These are phyloP conservation scores for Papilio glaucus DNA, from an alignment of 1,140 invertebrate species.

Conservation along the genomic window DNA sequence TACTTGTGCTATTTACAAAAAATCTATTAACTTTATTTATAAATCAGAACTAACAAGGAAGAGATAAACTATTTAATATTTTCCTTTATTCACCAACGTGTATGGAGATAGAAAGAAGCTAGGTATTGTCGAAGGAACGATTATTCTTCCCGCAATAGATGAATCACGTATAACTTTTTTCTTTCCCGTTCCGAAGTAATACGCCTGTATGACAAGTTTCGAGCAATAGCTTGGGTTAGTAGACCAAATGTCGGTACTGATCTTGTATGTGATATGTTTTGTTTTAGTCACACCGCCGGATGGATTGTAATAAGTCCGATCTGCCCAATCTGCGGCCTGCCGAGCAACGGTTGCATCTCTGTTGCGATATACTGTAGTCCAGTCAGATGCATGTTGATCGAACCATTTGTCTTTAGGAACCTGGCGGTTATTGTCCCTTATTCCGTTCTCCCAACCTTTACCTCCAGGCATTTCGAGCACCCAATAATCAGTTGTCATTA, in stretches of 20 bases:
- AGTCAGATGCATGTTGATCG: slow-evolving; percentile 59
- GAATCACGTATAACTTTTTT: slow-evolving; percentile 55
- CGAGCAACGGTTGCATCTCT: slow-evolving; percentile 47
- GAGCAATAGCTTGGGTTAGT: slow-evolving; percentile 66
- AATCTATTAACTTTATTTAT: background rate
- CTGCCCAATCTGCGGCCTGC: slow-evolving; percentile 58
- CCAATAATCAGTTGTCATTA: slow-evolving; percentile 64
- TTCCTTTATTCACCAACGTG: slow-evolving; percentile 58
- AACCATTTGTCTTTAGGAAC: slow-evolving; percentile 61
- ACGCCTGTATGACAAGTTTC: slow-evolving; percentile 66
- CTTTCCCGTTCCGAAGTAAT: slow-evolving; percentile 61
- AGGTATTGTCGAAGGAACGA: slow-evolving; percentile 58
- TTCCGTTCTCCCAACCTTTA: slow-evolving; percentile 52
- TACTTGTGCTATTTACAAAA: background rate
- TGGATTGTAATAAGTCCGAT: slow-evolving; percentile 62
- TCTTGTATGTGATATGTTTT: slow-evolving; percentile 58
- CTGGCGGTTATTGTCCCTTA: slow-evolving; percentile 59
- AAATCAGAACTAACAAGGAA: background rate
- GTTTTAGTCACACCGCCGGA: slow-evolving; percentile 54
- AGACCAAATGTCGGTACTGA: slow-evolving; percentile 52
- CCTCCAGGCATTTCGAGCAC: slow-evolving; percentile 66
- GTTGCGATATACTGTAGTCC: slow-evolving; percentile 63
- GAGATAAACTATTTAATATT: slow-evolving; percentile 46
- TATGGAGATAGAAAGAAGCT: slow-evolving; percentile 60
- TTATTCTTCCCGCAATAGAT: slow-evolving; percentile 45